phyloP scores from a whole-genome alignment of 2,888 invertebrate species.

The Thecocarcelia acutangulata region DNA sequence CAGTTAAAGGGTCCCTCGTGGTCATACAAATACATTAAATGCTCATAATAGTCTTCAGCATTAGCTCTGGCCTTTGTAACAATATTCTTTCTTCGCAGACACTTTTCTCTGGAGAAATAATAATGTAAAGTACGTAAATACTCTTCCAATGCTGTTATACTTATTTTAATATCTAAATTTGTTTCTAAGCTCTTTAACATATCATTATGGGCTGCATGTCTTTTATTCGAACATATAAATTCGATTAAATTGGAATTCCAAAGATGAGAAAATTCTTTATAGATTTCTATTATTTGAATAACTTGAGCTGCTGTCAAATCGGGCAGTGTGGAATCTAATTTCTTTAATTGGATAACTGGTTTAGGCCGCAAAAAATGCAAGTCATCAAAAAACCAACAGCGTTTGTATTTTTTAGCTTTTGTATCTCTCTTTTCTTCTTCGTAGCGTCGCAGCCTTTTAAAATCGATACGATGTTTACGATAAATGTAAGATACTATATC shows the following conservation, averaged over 20 bases:
- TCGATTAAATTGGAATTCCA: conserved; percentile 64
- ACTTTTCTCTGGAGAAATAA: conserved; percentile 57
- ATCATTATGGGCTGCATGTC: conserved; percentile 45
- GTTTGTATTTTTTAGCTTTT: conserved; percentile 38
- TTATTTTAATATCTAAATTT: conserved; percentile 41
- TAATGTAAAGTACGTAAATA: conserved; percentile 48
- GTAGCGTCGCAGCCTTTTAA: conserved; percentile 34
- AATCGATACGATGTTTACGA: conserved; percentile 44
- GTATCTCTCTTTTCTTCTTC: conserved; percentile 31
- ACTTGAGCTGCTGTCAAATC: conserved; percentile 52
- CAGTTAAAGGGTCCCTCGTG: conserved; percentile 62
- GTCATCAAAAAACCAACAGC: conserved; percentile 56
- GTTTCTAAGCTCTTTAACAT: conserved; percentile 52
- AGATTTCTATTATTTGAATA: conserved; percentile 51
- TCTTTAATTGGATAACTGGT: conserved; percentile 36
- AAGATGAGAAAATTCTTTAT: conserved; percentile 57
- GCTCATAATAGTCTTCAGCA: conserved; percentile 39
- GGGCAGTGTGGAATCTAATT: conserved; percentile 38
- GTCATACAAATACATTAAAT: conserved; percentile 51
- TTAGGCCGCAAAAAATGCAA: conserved; percentile 50
- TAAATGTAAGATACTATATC: conserved; percentile 53
- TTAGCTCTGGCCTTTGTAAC: neutral
- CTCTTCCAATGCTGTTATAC: conserved; percentile 25
- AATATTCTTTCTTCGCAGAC: conserved; percentile 31
- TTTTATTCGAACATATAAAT: conserved; percentile 52